Evolutionary conservation across 2,888 invertebrate species (phyloP).

Genomic region (Lagria hirta): DNA sequence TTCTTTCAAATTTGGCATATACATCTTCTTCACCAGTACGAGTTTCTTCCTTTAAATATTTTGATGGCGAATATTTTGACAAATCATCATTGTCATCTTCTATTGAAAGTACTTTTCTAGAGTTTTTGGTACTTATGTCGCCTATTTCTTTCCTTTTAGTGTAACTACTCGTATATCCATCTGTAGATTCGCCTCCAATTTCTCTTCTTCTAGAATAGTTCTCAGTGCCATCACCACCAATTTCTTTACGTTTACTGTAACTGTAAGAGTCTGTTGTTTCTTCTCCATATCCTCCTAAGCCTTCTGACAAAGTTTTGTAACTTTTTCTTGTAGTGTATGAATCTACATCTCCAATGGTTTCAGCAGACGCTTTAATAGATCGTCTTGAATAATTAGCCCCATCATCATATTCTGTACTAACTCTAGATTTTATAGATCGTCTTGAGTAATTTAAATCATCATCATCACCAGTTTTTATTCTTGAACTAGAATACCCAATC

Average conservation of each 20-base stretch:
- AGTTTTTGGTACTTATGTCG: constrained; percentile 32
- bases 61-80: constrained; percentile 35
- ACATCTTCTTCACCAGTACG: constrained; percentile 40
- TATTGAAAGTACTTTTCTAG: constrained; percentile 27
- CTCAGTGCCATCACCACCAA: no score
- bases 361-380: constrained; percentile 36
- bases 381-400: constrained; percentile 39
- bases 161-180: constrained; percentile 2
- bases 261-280: background rate
- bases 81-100: constrained; percentile 37
- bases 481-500: constrained; percentile 32
- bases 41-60: constrained; percentile 37
- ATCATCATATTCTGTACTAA: constrained; percentile 32
- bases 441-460: constrained; percentile 29
- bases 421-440: constrained; percentile 32
- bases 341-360: constrained; percentile 44
- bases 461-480: constrained; percentile 28
- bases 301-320: constrained; percentile 39
- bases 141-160: constrained; percentile 32
- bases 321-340: constrained; percentile 41
- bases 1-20: constrained; percentile 43
- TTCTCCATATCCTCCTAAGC: constrained; percentile 28
- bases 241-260: no score
- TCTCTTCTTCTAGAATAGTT: constrained; percentile 27
- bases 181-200: background rate